These are phyloP conservation scores for Platichthys stellatus DNA, from an alignment of 2,113 vertebrate genomes.

Conservation along the genomic window DNA sequence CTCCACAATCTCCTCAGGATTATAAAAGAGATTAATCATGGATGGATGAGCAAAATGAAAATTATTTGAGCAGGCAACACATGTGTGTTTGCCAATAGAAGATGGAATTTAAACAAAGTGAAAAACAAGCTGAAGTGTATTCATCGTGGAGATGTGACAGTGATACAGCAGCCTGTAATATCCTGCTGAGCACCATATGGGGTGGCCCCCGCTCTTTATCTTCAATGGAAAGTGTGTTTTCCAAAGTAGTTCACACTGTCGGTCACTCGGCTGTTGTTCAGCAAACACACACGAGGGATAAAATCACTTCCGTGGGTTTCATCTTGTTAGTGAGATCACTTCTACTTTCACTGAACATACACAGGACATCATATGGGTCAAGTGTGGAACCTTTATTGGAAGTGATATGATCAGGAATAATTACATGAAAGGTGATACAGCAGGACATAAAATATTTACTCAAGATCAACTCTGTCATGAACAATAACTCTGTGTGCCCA, in stretches of 20 bases:
- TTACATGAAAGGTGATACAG: conserved; percentile 6
- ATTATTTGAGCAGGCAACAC: conserved; percentile 19
- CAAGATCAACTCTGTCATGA: conserved; percentile 7
- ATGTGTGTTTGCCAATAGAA: conserved; percentile 35
- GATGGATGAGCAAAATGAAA: conserved; percentile 37
- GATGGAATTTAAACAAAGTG: conserved; percentile 57
- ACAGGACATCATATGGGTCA: conserved; percentile 16
- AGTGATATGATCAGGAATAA: conserved; percentile 49
- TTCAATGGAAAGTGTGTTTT: conserved; percentile 56
- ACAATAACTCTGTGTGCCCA: not conserved
- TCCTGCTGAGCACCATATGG: conserved; percentile 40
- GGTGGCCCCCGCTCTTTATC: conserved; percentile 48
- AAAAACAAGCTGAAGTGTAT: conserved; percentile 55
- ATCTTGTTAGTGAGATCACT: conserved; percentile 21
- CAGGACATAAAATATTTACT: conserved; percentile 39
- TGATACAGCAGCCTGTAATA: conserved; percentile 62
- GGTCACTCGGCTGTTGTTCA: conserved; percentile 21
- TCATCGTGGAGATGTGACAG: conserved; percentile 57
- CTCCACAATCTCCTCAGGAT: conserved; percentile 47
- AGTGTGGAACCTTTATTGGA: conserved; percentile 42
- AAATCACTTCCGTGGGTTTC: conserved; percentile 19
- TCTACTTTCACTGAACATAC: conserved; percentile 32
- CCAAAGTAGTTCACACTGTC: conserved; percentile 29
- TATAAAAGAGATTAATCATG: conserved; percentile 54
- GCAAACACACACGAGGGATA: conserved; percentile 23